These are phyloP conservation scores for Tanytarsus gracilentus DNA, from an alignment of 2,888 invertebrate genomes.

Conservation along the genomic window DNA sequence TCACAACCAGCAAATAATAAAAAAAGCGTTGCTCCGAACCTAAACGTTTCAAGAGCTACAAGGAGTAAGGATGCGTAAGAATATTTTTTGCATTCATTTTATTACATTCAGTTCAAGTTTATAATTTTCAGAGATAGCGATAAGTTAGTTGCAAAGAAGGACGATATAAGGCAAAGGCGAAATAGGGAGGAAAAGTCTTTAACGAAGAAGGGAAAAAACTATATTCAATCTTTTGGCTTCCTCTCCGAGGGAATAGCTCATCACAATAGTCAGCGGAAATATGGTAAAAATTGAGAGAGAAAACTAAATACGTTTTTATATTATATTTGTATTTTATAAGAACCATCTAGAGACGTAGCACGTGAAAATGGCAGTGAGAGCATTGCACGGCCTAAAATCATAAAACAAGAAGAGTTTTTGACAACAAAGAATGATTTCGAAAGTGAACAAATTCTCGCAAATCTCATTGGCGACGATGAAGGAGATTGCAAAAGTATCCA, in stretches of 20 bases:
- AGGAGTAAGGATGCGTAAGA: no score
- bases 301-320: background rate
- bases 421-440: conserved; percentile 1
- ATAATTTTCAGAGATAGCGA: conserved; percentile 37
- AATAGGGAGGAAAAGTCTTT: conserved; percentile 32
- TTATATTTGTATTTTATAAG: no score
- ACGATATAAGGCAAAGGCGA: conserved; percentile 35
- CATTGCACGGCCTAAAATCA: no score
- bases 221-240: conserved; percentile 41
- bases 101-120: background rate
- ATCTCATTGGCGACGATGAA: conserved; percentile 38
- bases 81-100: no score
- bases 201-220: conserved; percentile 5
- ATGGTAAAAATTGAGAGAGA: background rate
- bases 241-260: conserved; percentile 42
- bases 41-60: no score
- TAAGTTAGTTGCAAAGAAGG: conserved; percentile 39
- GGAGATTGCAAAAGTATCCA: conserved; percentile 36
- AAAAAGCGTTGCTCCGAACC: no score
- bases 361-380: no score
- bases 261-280: conserved; percentile 17
- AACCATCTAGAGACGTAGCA: no score
- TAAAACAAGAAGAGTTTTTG: no score
- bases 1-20: no score
- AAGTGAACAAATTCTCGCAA: conserved; percentile 35